A percentile compares a stretch with the other conserved stretches of the same genome.
Conservation (phyloP, 2,797 vertebrate genomes). For the Bothrops alternatus region DNA sequence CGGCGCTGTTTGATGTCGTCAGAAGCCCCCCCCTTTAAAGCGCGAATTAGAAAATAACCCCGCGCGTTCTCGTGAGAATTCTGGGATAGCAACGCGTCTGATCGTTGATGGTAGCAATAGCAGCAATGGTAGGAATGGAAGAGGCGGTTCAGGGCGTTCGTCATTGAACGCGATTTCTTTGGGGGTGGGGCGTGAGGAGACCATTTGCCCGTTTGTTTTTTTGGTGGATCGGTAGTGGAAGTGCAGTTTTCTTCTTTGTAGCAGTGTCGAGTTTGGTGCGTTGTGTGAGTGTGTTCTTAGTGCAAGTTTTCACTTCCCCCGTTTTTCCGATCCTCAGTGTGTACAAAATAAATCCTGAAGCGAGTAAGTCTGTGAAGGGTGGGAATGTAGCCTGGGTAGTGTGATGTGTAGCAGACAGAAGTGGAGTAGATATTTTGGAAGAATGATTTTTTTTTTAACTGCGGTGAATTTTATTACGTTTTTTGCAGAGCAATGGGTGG, state of each 20-base stretch:
- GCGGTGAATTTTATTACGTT: not conserved
- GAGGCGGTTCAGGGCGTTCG: not conserved
- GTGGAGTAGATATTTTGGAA: not conserved
- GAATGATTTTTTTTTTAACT: not conserved
- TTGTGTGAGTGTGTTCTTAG: too few relatives aligned
- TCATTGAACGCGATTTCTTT: not conserved
- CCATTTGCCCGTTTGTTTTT: not conserved
- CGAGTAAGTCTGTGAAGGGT: not conserved
- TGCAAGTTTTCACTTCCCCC: not conserved
- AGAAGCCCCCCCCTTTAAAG: not conserved
- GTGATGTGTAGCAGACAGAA: not conserved
- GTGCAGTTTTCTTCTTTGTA: not conserved
- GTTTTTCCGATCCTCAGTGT: not conserved
- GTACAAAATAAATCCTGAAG: not conserved
- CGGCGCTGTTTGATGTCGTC: slow-evolving; percentile 10
- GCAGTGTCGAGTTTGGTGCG: too few relatives aligned
- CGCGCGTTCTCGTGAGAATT: not conserved
- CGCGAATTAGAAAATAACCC: not conserved
- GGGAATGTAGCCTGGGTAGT: not conserved
- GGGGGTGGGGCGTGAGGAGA: not conserved
- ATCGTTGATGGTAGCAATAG: too few relatives aligned
- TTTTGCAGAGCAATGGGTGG: not conserved
- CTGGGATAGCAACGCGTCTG: too few relatives aligned
- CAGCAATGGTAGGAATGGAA: not conserved
- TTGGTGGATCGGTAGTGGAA: not conserved